These are phyloP conservation scores for Cephus spinipes DNA, from an alignment of 2,888 invertebrate genomes.

Conservation along the genomic window DNA sequence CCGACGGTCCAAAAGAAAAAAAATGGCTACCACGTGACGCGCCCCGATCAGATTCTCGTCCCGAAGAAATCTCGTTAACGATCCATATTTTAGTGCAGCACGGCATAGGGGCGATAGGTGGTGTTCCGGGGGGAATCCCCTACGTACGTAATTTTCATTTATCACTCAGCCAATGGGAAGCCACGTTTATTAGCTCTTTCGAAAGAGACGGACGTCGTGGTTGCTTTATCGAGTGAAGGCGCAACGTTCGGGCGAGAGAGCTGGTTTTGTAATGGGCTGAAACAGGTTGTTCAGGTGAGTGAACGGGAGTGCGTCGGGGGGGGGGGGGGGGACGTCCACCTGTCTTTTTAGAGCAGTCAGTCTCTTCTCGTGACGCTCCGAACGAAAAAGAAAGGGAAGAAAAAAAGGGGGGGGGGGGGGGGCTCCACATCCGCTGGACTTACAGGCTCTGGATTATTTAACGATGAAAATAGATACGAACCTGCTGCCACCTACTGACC, in stretches of 20 bases:
- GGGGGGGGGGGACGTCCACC: constrained; percentile 9
- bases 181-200: neutral
- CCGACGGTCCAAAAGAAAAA: too few relatives aligned
- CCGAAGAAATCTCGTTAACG: too few relatives aligned
- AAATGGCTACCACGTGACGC: too few relatives aligned
- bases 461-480: too few relatives aligned
- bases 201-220: neutral
- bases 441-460: too few relatives aligned
- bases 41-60: too few relatives aligned
- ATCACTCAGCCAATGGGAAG: neutral
- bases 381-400: constrained; percentile 11
- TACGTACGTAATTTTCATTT: neutral
- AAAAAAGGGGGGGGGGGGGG: neutral
- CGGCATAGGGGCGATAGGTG: too few relatives aligned
- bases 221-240: neutral
- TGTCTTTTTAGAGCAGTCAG: constrained; percentile 20
- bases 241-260: constrained; percentile 4
- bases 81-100: too few relatives aligned
- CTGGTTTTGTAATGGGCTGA: constrained; percentile 22
- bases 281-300: constrained; percentile 25
- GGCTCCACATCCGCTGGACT: too few relatives aligned
- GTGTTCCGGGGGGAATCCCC: accelerated
- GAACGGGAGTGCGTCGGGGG: constrained; percentile 2
- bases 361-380: neutral
- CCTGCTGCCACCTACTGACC: too few relatives aligned